Evolutionary conservation across 2,888 invertebrate species (phyloP).

Genomic region (Cosmia trapezina): DNA sequence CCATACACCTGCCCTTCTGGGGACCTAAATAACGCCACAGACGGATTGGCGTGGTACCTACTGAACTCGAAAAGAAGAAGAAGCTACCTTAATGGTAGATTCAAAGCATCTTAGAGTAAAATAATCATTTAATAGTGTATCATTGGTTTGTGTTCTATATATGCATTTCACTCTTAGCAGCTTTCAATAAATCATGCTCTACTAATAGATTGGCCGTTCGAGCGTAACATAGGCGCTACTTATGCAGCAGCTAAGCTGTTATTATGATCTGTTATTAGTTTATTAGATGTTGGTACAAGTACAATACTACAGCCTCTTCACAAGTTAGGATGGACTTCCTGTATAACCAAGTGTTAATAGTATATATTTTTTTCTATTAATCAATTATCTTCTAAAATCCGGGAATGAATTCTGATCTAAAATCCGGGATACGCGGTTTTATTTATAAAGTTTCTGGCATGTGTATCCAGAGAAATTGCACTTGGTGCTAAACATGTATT

Average conservation of each 20-base stretch:
- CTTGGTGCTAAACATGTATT: too few species aligned
- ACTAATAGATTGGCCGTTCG: constrained; percentile 11
- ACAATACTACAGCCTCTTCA: neutral
- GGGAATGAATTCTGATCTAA: too few species aligned
- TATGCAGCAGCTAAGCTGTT: neutral
- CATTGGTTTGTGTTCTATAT: neutral
- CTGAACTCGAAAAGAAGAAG: neutral
- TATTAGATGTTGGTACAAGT: neutral
- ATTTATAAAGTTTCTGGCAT: too few species aligned
- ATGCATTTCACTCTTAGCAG: constrained; percentile 27
- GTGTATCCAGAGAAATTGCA: too few species aligned
- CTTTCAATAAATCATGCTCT: constrained; percentile 36
- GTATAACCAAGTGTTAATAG: too few species aligned
- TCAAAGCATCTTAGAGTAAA: neutral
- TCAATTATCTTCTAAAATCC: too few species aligned
- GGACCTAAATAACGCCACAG: neutral
- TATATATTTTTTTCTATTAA: too few species aligned
- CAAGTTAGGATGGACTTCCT: too few species aligned
- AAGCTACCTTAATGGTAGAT: neutral
- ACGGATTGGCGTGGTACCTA: neutral
- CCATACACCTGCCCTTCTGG: neutral
- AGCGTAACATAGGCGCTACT: constrained; percentile 12
- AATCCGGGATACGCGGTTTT: too few species aligned
- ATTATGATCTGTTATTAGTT: constrained; percentile 3
- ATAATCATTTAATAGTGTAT: too few species aligned